phyloP scores from a whole-genome alignment of 2,888 invertebrate species.

The Lordiphosa fenestrarum region DNA sequence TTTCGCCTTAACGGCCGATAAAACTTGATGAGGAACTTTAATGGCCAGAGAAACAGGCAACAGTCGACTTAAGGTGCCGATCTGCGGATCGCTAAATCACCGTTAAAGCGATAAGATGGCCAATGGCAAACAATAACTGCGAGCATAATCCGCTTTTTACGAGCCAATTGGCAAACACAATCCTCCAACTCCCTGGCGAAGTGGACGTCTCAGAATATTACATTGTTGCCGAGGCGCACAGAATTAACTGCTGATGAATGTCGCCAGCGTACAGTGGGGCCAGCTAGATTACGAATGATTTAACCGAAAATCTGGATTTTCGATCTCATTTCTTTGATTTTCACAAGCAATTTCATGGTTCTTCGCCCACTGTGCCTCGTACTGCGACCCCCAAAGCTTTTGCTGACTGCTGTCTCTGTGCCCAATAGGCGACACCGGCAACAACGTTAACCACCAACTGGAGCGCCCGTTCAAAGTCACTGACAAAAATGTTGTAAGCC shows the following conservation, averaged over 20 bases:
- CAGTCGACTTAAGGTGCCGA: conserved; percentile 14
- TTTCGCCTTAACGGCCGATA: conserved; percentile 78
- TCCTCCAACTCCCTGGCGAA: conserved; percentile 23
- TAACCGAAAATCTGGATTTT: no score
- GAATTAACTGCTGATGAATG: conserved; percentile 79
- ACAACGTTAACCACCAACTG: conserved; percentile 22
- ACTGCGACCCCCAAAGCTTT: neutral
- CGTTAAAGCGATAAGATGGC: conserved; percentile 73
- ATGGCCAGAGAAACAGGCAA: conserved; percentile 38
- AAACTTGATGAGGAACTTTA: conserved; percentile 78
- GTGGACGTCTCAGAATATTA: conserved; percentile 21
- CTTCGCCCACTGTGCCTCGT: neutral
- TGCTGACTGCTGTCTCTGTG: neutral
- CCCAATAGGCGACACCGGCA: conserved; percentile 8
- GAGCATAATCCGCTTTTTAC: conserved; percentile 63
- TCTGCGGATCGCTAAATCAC: conserved; percentile 65
- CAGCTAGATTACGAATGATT: no score
- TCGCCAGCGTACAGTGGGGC: conserved; percentile 12
- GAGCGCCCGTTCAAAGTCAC: conserved; percentile 72
- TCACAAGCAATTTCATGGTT: no score
- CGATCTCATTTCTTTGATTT: no score
- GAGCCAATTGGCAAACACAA: conserved; percentile 75
- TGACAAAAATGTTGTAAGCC: conserved; percentile 75
- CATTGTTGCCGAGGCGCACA: conserved; percentile 78
- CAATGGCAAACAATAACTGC: conserved; percentile 38